Conservation (phyloP, 2,113 vertebrate genomes). For the Tinamus guttatus region DNA sequence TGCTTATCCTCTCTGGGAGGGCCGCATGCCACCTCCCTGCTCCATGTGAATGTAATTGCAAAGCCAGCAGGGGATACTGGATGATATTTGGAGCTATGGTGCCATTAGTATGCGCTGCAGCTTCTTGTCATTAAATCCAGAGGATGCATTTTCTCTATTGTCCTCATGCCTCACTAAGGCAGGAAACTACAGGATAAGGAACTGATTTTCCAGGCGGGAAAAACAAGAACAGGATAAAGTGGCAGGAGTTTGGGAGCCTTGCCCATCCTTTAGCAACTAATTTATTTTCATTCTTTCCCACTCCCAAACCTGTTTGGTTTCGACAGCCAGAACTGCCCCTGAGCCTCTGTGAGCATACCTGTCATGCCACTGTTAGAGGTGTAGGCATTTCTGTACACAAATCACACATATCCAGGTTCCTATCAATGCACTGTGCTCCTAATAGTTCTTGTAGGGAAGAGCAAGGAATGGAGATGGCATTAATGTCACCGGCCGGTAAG, state of each 20-base stretch:
- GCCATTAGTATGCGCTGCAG: conserved; percentile 63
- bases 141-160: conserved; percentile 28
- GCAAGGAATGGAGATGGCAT: fast-evolving
- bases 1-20: conserved; percentile 66
- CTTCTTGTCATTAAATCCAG: conserved; percentile 31
- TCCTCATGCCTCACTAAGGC: conserved; percentile 18
- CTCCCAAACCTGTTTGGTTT: fast-evolving
- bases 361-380: neutral
- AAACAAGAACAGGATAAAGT: neutral
- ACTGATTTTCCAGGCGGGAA: conserved; percentile 5
- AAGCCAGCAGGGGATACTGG: conserved; percentile 69
- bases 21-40: conserved; percentile 65
- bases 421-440: neutral
- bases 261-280: neutral
- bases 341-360: neutral
- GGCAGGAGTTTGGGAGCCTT: neutral
- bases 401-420: neutral
- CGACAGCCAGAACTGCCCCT: fast-evolving
- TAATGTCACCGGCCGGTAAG: neutral
- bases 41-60: conserved; percentile 64
- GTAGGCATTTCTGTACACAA: neutral
- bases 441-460: neutral
- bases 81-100: conserved; percentile 66
- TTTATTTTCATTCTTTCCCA: neutral
- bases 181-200: neutral